These are phyloP conservation scores for Toxotes jaculatrix DNA, from an alignment of 2,113 vertebrate species.

Conservation along the genomic window DNA sequence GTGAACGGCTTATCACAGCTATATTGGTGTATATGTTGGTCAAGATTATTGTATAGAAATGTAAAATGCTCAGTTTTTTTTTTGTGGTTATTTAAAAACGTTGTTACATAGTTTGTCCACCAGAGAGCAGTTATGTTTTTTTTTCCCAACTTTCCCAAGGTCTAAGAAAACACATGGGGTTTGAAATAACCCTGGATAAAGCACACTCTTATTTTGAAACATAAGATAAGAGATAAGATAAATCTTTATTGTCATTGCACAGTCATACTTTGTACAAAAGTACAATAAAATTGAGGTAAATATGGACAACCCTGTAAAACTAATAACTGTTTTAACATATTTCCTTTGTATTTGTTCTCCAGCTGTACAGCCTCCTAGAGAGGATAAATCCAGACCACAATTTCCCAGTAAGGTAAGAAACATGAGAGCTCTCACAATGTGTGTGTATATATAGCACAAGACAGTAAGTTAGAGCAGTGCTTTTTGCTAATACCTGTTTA, in stretches of 20 bases:
- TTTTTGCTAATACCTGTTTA: background rate
- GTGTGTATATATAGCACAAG: background rate
- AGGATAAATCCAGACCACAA: conserved; percentile 99
- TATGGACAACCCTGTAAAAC: background rate
- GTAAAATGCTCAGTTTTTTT: background rate
- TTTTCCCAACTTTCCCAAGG: background rate
- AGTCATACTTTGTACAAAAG: too few species aligned
- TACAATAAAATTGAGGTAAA: background rate
- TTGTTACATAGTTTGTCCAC: conserved; percentile 34
- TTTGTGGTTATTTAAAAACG: background rate
- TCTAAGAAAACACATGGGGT: background rate
- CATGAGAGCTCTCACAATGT: background rate
- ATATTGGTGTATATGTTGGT: background rate
- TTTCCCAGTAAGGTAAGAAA: conserved; percentile 94
- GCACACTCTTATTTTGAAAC: background rate
- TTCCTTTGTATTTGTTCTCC: conserved; percentile 18
- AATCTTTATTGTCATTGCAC: too few species aligned
- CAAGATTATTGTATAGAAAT: background rate
- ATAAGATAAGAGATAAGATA: too few species aligned
- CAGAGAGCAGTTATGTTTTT: conserved; percentile 18
- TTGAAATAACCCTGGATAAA: background rate
- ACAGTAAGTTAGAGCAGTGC: background rate
- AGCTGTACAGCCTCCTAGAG: conserved; percentile 97
- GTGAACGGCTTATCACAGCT: background rate
- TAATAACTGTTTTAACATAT: background rate